phyloP scores from a whole-genome alignment of 1,140 invertebrate species.

The Parapsyche elsis region DNA sequence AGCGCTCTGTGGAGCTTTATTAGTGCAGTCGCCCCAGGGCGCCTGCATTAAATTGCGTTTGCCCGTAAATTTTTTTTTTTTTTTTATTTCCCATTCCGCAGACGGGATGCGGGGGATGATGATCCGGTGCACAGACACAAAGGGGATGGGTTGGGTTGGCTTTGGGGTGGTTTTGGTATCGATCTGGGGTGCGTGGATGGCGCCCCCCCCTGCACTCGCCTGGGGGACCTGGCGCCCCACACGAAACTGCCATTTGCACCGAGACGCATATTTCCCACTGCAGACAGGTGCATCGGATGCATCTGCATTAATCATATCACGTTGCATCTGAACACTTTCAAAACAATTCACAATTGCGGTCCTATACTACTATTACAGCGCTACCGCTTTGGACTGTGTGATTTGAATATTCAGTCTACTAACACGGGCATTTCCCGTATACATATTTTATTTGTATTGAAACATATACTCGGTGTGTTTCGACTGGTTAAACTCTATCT shows the following conservation, averaged over 20 bases:
- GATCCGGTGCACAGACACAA: conserved; percentile 11
- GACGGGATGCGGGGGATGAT: conserved; percentile 6
- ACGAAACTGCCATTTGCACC: conserved; percentile 30
- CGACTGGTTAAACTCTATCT: no score
- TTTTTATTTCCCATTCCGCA: neutral
- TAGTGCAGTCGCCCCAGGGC: neutral
- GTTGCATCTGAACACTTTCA: neutral
- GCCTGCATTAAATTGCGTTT: conserved; percentile 8
- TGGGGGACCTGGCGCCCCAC: conserved; percentile 13
- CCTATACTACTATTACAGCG: no score
- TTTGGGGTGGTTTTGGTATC: conserved; percentile 20
- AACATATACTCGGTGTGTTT: no score
- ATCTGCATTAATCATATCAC: neutral
- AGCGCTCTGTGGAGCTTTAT: neutral
- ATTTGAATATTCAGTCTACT: no score
- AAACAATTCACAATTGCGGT: no score
- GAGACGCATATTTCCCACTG: conserved; percentile 16
- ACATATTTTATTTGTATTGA: no score
- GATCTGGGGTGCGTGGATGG: conserved; percentile 40
- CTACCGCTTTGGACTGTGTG: no score
- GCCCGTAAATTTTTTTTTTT: neutral
- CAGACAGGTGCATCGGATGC: neutral
- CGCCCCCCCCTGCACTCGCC: neutral
- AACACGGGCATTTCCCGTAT: no score
- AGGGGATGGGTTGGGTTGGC: neutral